Evolutionary conservation across 1,140 invertebrate genomes (phyloP).

Genomic region (Palaemon carinicauda): DNA sequence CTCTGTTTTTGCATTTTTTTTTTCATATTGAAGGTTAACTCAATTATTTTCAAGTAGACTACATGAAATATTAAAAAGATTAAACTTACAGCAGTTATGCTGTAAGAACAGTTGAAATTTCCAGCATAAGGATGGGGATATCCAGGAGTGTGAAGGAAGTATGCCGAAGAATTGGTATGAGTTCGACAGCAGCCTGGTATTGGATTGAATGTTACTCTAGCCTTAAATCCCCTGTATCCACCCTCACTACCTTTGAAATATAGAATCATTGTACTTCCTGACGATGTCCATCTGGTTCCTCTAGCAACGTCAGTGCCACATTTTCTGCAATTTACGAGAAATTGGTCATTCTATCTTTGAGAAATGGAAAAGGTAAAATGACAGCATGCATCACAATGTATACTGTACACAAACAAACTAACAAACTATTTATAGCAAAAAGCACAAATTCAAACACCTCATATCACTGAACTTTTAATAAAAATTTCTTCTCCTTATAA

Average conservation of each 20-base stretch:
- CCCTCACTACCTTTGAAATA: constrained; percentile 47
- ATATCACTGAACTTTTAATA: too few relatives aligned
- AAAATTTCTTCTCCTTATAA: too few relatives aligned
- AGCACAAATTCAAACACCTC: too few relatives aligned
- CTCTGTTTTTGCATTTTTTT: too few relatives aligned
- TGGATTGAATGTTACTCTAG: constrained; percentile 14
- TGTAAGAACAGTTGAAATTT: constrained; percentile 29
- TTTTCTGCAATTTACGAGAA: neutral
- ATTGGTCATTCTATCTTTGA: neutral
- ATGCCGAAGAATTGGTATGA: constrained; percentile 23
- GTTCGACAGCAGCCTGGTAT: constrained; percentile 46
- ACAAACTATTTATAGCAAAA: too few relatives aligned
- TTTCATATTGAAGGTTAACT: too few relatives aligned
- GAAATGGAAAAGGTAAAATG: neutral
- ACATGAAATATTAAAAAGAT: too few relatives aligned
- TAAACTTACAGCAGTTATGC: constrained; percentile 1
- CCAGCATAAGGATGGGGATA: constrained; percentile 31
- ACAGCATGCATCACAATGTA: neutral
- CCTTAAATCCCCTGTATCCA: constrained; percentile 44
- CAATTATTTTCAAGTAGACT: too few relatives aligned
- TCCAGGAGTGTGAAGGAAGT: constrained; percentile 44
- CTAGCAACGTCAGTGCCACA: constrained; percentile 40
- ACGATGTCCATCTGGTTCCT: constrained; percentile 30
- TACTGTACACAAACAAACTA: too few relatives aligned
- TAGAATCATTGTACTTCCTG: constrained; percentile 29